Base-by-base conservation (phyloP, 1,140 invertebrate genomes). In the Drosophila bocqueti region DNA sequence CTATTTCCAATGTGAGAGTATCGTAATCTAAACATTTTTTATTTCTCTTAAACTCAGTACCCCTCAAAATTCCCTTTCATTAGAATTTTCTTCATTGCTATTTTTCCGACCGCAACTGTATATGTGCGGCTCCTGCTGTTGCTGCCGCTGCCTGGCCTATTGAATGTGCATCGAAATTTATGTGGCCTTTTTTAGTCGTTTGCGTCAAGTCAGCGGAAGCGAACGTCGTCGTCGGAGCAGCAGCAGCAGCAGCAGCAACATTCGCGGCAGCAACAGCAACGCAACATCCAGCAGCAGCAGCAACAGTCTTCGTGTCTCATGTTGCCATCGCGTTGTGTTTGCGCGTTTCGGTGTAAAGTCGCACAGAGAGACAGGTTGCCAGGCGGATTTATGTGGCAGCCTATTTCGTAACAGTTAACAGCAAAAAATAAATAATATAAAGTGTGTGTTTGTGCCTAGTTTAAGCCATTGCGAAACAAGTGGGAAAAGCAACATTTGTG, bases 131-230 rank as follows among this genome's bases (percentile, higher is more conserved):
- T 57, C 21, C 21, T 57, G 54, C 67, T 65, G 76, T 16, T 49
- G 45, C 66, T 64, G 76, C 26, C 40, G 3, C 79, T 69, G 71
- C 66, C 81, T 84, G 83, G 83, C 83, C 83, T 89, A 87, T 89
- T 87, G 84, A 89, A 79, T 79, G 76, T 79, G 76, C 76, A 79
- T 79, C 75, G 72, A 79, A 89, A 89, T 89, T 89, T 90, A 89
- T 89, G 84, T 81, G 85, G 82, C 81, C 85, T 87, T 78, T 87
- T 90, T 89, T 84, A 89, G 84, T 89, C 84, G 84, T 90, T 89
- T 90, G 87, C 85, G 84, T 89, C 81, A 77, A 90, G 85, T 86
- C 84, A 89, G 85, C 84, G 84, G 84, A 89, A 89, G 85, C 84
- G 85, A 87, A 87, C 83, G 83, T 87, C 68, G 67, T 73, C 45